Percentiles rank a stretch among this genome's conserved stretches.
Evolutionary conservation across 2,797 vertebrate genomes (phyloP).

Genomic region (Chrysocyon brachyurus): DNA sequence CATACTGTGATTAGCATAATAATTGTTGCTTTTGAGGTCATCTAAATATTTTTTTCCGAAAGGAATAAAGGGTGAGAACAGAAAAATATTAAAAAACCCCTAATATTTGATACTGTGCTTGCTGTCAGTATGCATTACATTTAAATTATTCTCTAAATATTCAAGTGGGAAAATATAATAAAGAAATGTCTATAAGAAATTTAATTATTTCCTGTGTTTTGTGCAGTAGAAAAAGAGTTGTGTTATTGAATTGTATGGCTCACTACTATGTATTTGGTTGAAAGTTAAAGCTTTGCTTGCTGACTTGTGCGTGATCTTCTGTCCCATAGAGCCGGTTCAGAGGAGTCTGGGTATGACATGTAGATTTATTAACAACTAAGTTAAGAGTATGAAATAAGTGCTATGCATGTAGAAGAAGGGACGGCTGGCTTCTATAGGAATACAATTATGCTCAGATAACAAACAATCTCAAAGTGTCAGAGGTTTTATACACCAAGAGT

Average conservation of each 20-base stretch:
- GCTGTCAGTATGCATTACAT: conserved; percentile 85
- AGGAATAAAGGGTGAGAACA: conserved; percentile 86
- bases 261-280: conserved; percentile 66
- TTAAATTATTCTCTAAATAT: conserved; percentile 85
- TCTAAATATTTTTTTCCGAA: conserved; percentile 83
- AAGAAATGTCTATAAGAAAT: conserved; percentile 76
- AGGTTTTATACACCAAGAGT: conserved; percentile 34
- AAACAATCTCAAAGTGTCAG: conserved; percentile 11
- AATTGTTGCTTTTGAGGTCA: conserved; percentile 87
- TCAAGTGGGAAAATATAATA: conserved; percentile 85
- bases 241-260: conserved; percentile 73
- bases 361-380: conserved; percentile 52
- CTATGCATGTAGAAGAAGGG: background rate
- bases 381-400: conserved; percentile 31
- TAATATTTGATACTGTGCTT: conserved; percentile 86
- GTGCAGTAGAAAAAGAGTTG: conserved; percentile 76
- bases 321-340: conserved; percentile 23
- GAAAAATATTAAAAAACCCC: conserved; percentile 80
- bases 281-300: conserved; percentile 68
- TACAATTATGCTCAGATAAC: conserved; percentile 27
- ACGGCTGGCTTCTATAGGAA: conserved; percentile 30
- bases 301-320: conserved; percentile 50
- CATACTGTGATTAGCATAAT: conserved; percentile 87
- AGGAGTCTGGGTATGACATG: conserved; percentile 12
- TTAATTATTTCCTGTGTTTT: conserved; percentile 85